A percentile compares a stretch with the other conserved stretches of the same genome.
Conservation (phyloP, 2,113 vertebrate genomes). For the Oncorhynchus kisutch region DNA sequence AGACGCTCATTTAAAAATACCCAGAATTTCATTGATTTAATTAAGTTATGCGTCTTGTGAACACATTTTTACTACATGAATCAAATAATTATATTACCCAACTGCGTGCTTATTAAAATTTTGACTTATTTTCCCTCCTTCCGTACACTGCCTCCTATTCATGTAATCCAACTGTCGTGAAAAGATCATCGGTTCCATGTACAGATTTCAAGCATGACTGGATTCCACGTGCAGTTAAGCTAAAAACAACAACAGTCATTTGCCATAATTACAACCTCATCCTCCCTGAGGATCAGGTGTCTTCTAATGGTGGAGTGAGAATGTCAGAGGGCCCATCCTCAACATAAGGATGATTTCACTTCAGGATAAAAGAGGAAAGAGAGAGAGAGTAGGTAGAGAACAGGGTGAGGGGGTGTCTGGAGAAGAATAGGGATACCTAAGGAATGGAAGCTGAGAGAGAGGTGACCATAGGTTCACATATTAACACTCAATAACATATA, state of each 20-base stretch:
- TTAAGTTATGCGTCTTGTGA: not conserved
- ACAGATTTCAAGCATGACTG: conserved; percentile 49
- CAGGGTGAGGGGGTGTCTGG: too few relatives aligned
- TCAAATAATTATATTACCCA: not conserved
- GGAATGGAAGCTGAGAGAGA: too few relatives aligned
- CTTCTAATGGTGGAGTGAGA: conserved; percentile 41
- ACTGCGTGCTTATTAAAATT: too few relatives aligned
- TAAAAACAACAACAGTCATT: conserved; percentile 12
- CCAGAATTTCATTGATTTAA: not conserved
- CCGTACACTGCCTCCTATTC: not conserved
- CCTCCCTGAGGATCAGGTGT: conserved; percentile 27
- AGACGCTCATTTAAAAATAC: not conserved
- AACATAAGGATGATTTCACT: conserved; percentile 42
- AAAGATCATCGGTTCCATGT: conserved; percentile 33
- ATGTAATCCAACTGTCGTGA: not conserved
- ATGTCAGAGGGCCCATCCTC: conserved; percentile 16
- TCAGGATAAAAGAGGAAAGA: conserved; percentile 21
- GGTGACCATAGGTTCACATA: too few relatives aligned
- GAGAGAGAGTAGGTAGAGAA: not conserved
- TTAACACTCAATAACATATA: too few relatives aligned
- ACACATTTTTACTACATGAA: not conserved
- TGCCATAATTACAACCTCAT: conserved; percentile 49
- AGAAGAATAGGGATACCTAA: too few relatives aligned
- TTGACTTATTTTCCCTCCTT: not conserved
- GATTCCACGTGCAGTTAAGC: conserved; percentile 46